Percentiles rank a stretch among this genome's conserved stretches.
phyloP scores from a whole-genome alignment of 2,888 invertebrate species.

The Imbricaverruca yamaguchii region DNA sequence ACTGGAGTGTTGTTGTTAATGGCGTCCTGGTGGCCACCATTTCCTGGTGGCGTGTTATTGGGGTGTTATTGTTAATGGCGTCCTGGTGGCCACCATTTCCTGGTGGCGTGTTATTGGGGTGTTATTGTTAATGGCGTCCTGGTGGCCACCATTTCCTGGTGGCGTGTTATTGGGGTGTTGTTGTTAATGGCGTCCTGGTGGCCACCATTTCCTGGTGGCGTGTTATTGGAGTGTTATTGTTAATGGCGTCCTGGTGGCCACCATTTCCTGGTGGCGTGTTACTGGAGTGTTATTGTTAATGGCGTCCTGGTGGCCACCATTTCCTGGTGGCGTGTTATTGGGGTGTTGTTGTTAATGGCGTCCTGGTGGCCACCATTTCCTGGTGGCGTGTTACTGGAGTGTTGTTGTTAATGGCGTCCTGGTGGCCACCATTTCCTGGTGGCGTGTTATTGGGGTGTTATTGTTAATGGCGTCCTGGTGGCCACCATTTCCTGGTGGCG shows the following conservation, averaged over 20 bases:
- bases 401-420: too few species aligned
- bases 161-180: background rate
- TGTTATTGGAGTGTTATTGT: too few species aligned
- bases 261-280: background rate
- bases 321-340: background rate
- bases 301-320: too few species aligned
- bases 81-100: background rate
- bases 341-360: too few species aligned
- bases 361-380: background rate
- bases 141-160: background rate
- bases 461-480: too few species aligned
- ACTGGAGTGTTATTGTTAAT: too few species aligned
- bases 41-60: background rate
- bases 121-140: too few species aligned
- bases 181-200: too few species aligned
- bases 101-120: background rate
- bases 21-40: too few species aligned
- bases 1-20: too few species aligned
- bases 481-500: background rate
- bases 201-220: background rate
- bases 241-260: too few species aligned
- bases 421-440: background rate
- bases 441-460: background rate
- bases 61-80: too few species aligned
- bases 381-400: background rate